Evolutionary conservation across 1,140 invertebrate genomes (phyloP), one percentile per base, ranked within the genome.

Genomic region (Lordiphosa collinella): DNA sequence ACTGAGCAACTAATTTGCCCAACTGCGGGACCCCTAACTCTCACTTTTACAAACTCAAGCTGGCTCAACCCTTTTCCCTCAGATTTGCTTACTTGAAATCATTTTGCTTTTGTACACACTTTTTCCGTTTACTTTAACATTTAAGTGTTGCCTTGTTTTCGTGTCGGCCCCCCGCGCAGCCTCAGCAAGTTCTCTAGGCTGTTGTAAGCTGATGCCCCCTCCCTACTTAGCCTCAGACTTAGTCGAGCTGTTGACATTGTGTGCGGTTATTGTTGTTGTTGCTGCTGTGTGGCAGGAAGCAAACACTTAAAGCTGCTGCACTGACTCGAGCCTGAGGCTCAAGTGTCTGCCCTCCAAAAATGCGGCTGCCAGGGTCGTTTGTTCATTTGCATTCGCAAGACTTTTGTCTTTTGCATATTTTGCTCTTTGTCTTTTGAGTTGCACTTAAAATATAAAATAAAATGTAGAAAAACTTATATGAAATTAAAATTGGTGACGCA

Each of bases 121-220:
- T 54, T 64, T 71, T 84, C 53, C 75, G 62, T 79, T 80, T 70
- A 70, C 75, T 70, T 79, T 80, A 74, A 75, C 75, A 66, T 79
- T 80, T 75, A 79, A 79, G 75, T 79, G 75, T 79, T 74, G 78
- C 76, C 84, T 84, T 80, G 76, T 80, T 80, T 76, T 76, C 37
- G 34, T 36, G 34, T 51, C 32, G 11, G 14, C 41, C 53, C 18
- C 14, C 40, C 10, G 10, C 40, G 11, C 35, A 4, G 10, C 16
- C 18, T 13, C 11, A 51, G 56, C 18, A 40, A 37, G 18, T 49
- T 49, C 46, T 35, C 32, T 13, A 43, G 50, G 50, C 51, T 48
- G 51, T 44, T 29, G 25, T 29, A 29, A 29, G 25, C 25, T 8
- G 5, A 59, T 64, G 76, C 58, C 60, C 61, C 62, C 62, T 63